Percentiles rank a stretch among this genome's conserved stretches.
Conservation (phyloP, 2,888 invertebrate genomes). For the Drosophila atripex region DNA sequence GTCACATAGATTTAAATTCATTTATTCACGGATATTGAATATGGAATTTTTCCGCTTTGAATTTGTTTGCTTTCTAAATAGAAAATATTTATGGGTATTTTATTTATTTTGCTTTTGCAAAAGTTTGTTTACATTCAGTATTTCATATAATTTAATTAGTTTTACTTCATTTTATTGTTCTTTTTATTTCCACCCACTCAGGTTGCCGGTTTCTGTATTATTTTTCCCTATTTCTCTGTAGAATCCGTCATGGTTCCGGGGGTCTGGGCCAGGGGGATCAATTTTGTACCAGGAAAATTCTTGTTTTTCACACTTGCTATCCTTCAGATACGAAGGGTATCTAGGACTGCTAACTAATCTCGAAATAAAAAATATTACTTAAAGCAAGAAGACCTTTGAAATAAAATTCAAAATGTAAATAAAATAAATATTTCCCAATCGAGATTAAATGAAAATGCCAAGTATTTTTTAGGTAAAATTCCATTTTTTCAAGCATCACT, state of each 20-base stretch:
- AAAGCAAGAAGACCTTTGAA: not conserved
- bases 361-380: not conserved
- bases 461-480: not conserved
- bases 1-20: constrained; percentile 36
- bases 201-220: constrained; percentile 16
- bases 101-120: constrained; percentile 50
- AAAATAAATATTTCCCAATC: not conserved
- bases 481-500: not conserved
- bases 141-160: constrained; percentile 76
- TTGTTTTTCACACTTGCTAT: constrained; percentile 15
- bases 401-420: not conserved
- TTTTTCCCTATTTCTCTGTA: constrained; percentile 8
- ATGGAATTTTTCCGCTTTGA: constrained; percentile 18
- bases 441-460: not conserved
- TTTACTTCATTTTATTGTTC: constrained; percentile 61
- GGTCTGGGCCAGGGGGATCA: constrained; percentile 14
- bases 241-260: constrained; percentile 17
- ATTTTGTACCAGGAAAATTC: constrained; percentile 30
- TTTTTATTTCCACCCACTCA: constrained; percentile 5
- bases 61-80: constrained; percentile 42
- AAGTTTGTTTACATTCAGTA: constrained; percentile 64
- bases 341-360: not conserved
- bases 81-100: constrained; percentile 70
- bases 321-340: not conserved
- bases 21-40: constrained; percentile 35